Base-by-base conservation (phyloP, 2,888 invertebrate species). In the Cheilosia vernalis region DNA sequence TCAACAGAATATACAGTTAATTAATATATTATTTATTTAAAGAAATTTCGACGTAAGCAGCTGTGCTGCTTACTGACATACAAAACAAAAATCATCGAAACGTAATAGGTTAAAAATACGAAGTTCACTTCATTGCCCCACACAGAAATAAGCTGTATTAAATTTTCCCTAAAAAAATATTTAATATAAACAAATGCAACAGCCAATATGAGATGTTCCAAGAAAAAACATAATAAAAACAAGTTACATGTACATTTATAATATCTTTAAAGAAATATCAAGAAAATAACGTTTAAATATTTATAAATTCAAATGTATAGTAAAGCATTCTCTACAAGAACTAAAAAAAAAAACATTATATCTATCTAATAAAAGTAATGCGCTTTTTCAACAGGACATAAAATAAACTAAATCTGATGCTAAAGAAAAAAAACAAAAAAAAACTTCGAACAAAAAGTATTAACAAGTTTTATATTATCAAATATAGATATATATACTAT, bases 401-500 rank as follows among this genome's bases (percentile, higher is more conserved):
- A 44, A 66, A 42, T 9, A 66, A 60, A 73, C 42, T 53, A 63
- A 80, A 53, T 27, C 19, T 49, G 61, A 67, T 61, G 83, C 78
- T 83, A 83, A 53, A 72, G 42, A 78, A 53, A 79, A 60, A 56
- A 42, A 79, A 60, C 49, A 42, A 61, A 69, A 21, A 55, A 80
- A 24, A 72, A 83, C 79, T 83, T 83, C 83, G 78, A 80, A 84
- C 84, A 84, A 80, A 76, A 80, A 80, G 84, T 84, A 84, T 84
- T 84, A 83, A 79, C 37, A 80, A 55, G 80, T 76, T 84, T 80
- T 84, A 84, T 84, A 84, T 76, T 80, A 80, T 74, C 70, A 84
- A 79, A 73, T 56, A 79, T 66, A 69, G 56, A 82, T 60, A 76
- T 74, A 77, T 79, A 70, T 84, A 74, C 69, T 80, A 80, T 79